Evolutionary conservation across 1,140 invertebrate species (phyloP), one percentile per base, ranked within the genome.

Genomic region (Pygmarrhopalites habei): DNA sequence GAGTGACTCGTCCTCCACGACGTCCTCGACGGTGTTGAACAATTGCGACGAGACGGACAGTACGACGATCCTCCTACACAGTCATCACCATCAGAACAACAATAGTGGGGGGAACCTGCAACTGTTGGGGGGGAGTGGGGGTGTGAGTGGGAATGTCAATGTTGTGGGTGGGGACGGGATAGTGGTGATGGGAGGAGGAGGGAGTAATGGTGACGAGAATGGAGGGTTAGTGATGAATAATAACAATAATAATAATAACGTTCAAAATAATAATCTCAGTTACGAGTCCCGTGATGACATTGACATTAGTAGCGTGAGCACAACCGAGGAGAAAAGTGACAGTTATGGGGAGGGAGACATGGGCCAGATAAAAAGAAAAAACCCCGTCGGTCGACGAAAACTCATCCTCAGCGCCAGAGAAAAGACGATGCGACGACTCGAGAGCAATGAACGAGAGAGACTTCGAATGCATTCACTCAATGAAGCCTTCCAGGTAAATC

Each of bases 381-480:
- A 70, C 51, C 69, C 69, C 5, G 69, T 70, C 12, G 69, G 69
- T 15, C 35, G 69, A 57, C 58, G 69, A 39, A 70, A 70, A 63
- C 53, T 70, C 23, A 70, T 67, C 53, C 43, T 70, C 41, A 70
- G 69, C 60, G 64, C 65, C 28, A 32, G 66, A 51, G 82, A 83
- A 66, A 71, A 81, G 52, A 83, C 82, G 67, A 64, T 82, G n/a
- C 74, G 82, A 26, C 72, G 82, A n/a, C 73, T 83, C 19, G 82
- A 83, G 71, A 82, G 81, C 68, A 83, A 83, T 72, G 81, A 83
- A 71, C 73, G 82, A 30, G 82, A 83, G 69, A 72, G 82, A 41
- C 77, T 81, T 73, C 75, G 82, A 59, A 83, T 83, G 82, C 82
- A 83, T 72, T 79, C 78, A 15, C 74, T 83, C 64, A 83, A 83